Base-by-base conservation (phyloP, 2,797 vertebrate species). In the Atherinosoma microstoma region DNA sequence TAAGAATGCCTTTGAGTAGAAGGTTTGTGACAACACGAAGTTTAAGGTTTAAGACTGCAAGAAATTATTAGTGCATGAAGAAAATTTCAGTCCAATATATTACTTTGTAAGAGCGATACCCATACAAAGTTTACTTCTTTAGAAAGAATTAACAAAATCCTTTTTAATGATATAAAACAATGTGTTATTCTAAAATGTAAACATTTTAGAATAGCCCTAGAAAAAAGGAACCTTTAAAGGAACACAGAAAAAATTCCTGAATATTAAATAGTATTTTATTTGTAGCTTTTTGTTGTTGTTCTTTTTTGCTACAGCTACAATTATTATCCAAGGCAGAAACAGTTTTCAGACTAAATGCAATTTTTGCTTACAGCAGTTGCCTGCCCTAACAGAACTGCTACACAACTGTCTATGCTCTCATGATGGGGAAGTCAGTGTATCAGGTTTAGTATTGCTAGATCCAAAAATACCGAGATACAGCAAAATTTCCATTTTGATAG, bases 1-100 rank as follows among this genome's bases (percentile, higher is more conserved):
- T 34, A 69, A 27, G 53, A 49, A 73, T 63, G 35, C 36, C 60
- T 73, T 27, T 63, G 58, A 82, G 65, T 57, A 64, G n/a, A 24
- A 32, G 61, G 75, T 71, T 29, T 68, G 56, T 57, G 40, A 68
- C 68, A 58, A 24, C 2, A 3, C 64, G 45, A 16, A 15, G 11
- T 54, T 54, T 13, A 27, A 53, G 49, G 22, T 27, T 13, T 13
- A 13, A 53, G 18, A 45, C 18, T 20, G 42, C 42, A 45, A 24
- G 22, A 24, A 53, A 53, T 53, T 24, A 12, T 24, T 5, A 24
- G 24, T 24, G 49, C 22, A 22, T 53, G 10, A 27, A 10, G 11
- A 53, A 24, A 10, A 12, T 53, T 53, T 24, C 38, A 40, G 9
- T 9, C 38, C 38, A 27, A 27, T 27, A 27, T 27, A 27, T 27